Base-by-base conservation (phyloP, 2,797 vertebrate genomes). In the Vipera ursinii region DNA sequence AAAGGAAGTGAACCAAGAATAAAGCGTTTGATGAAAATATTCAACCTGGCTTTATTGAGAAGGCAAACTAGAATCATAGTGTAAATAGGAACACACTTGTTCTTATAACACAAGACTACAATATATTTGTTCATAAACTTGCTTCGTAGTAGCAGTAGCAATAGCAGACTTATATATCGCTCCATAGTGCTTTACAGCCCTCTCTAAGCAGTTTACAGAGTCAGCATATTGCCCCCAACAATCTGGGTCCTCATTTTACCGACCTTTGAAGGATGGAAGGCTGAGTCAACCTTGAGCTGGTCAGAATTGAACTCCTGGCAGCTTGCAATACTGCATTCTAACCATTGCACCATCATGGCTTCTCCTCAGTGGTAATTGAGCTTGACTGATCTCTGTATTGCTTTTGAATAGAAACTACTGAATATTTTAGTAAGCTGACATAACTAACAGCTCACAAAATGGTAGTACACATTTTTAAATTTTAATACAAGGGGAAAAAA, bases 401-500 rank as follows among this genome's bases (percentile, higher is more conserved):
- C 32, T 85, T 89, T 48, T 51, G 51, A 88, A 91, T n/a, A 6
- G 63, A 6, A 53, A 15, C 92, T 89, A 92, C 26, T 6, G 93
- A 92, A 0, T 88, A 78, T 92, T 95, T 90, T 78, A 92, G 65
- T 48, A 4, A 56, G 32, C 9, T 91, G 55, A 22, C 26, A 88
- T 73, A 91, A 59, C n/a, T 90, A 44, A 85, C 38, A 90, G 89
- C 87, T 63, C 51, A 91, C 20, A 91, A 8, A 53, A 89, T 86
- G 24, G n/a, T 85, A 53, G 55, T 55, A 15, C 15, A 90, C 86
- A 94, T 73, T 92, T 61, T 73, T 12, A 73, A 48, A 44, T 32
- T 78, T 65, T 91, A 89, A 17, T 24, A 73, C 32, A 91, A 92
- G 57, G 44, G 55, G n/a, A 65, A 1, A 12, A 87, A 12, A 15